Evolutionary conservation across 2,113 vertebrate genomes (phyloP), one percentile per base, ranked within the genome.

Genomic region (Petrocephalus zakoni): DNA sequence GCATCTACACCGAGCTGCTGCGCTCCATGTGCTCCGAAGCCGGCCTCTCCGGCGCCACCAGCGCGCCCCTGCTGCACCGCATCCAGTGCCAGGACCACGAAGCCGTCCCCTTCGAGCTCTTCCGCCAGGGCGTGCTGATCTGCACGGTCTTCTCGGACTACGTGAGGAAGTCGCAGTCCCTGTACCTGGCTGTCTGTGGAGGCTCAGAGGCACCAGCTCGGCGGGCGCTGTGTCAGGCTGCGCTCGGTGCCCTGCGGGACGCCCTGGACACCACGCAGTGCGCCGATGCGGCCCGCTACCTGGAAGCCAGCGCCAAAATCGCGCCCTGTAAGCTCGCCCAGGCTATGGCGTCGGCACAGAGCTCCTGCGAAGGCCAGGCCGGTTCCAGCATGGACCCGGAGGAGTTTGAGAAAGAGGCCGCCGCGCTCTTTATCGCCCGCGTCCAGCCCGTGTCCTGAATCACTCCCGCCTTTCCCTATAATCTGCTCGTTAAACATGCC

Each of bases 131-230:
- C 0, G 96, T 97, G 89, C 95, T 98, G 64, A 97, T 96, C 3
- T 99, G 97, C 87, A 96, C 97, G 0, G 96, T 98, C 88, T 96
- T 99, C 85, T 94, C 97, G 2, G 97, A 99, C 93, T 99, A 98
- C 51, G 95, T 97, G 56, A 94, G 95, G 9, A 96, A 97, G 85
- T 96, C 97, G 0, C 93, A 95, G 2, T 93, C 96, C 51, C 96
- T 99, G 29, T 99, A 97, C 0, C 94, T 93, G 0, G 93, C 96
- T 4, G 96, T 99, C 87, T 94, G 94, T 64, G 93, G 93, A 88
- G 91, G 91, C 1, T 92, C 94, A 0, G 92, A 95, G 64, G 94
- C 93, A 0, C 94, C 94, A 0, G 94, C 95, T 0, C 96, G 96
- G 2, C 93, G 94, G 4, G 94, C 93, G 0, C 89, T 98, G 87